Evolutionary conservation across 2,888 invertebrate genomes (phyloP), one percentile per base, ranked within the genome.

Genomic region (Caenorhabditis panamensis): DNA sequence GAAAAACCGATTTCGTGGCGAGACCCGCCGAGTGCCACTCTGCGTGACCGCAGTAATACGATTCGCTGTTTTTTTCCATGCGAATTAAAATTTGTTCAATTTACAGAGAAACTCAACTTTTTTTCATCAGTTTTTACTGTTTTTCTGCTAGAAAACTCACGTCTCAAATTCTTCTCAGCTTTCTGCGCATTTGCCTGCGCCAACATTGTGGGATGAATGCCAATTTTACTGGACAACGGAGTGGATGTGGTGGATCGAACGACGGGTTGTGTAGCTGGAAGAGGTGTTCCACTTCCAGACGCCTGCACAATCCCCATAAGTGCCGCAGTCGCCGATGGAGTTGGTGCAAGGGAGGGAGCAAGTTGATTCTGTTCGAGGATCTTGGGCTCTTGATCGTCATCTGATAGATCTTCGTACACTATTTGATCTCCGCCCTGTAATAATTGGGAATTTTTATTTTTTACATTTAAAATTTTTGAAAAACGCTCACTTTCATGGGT

Each of bases 351-450:
- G 9, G 31, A 6, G 31, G 31, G 31, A n/a, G n/a, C n/a, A n/a
- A n/a, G n/a, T n/a, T n/a, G n/a, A n/a, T n/a, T n/a, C n/a, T n/a
- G n/a, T n/a, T n/a, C n/a, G n/a, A 5, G 47, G 9, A 11, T 41
- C 41, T 66, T 64, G 16, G 24, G 18, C 8, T 64, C 71, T 31
- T 13, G 11, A 41, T 73, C 76, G 28, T 76, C 76, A 24, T 76
- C 76, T 3, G 76, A 76, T 2, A 76, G 51, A 49, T 76, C 76
- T 51, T 77, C 69, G 44, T 69, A 69, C 16, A 77, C 64, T 1
- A 47, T 69, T 51, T 18, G 49, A 68, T 13, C 11, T 47, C 13
- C 16, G 2, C 11, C 24, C 24, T 49, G n/a, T 41, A 9, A n/a
- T 16, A 36, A 44, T 16, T 16, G 24, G 24, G 41, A 47, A 51